phyloP scores from a whole-genome alignment of 1,140 invertebrate genomes.

The Drosophila nannoptera region DNA sequence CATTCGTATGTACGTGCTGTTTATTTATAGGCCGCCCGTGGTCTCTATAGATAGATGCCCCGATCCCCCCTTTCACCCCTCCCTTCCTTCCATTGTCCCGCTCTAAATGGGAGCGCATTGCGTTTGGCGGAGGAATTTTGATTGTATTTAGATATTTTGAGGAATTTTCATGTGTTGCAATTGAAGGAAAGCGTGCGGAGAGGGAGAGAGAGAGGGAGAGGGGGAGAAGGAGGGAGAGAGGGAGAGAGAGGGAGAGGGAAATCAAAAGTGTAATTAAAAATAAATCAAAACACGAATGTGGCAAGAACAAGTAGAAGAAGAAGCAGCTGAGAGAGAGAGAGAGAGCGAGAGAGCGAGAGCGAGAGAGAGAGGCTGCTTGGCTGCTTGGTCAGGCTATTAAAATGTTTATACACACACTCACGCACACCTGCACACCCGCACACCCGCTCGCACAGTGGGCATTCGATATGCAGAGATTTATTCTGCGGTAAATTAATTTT shows the following conservation, averaged over 20 bases:
- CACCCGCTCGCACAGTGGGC: not conserved
- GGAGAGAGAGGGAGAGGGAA: too few relatives aligned
- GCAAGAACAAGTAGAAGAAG: too few relatives aligned
- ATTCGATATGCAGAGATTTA: conserved; percentile 40
- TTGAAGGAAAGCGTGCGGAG: not conserved
- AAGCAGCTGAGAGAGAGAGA: too few relatives aligned
- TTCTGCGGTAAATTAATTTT: conserved; percentile 66
- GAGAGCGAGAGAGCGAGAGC: too few relatives aligned
- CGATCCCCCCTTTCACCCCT: not conserved
- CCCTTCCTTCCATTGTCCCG: not conserved
- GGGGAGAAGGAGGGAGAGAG: too few relatives aligned
- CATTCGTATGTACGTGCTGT: not conserved
- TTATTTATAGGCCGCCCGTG: conserved; percentile 20
- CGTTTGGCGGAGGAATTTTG: not conserved
- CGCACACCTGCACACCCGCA: too few relatives aligned
- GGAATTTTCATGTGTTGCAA: conserved; percentile 12
- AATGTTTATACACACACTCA: conserved; percentile 15
- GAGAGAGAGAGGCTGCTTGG: conserved; percentile 2
- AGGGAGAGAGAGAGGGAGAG: too few relatives aligned
- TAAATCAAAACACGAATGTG: too few relatives aligned
- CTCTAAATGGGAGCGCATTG: too few relatives aligned
- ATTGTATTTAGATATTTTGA: not conserved
- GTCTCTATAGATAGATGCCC: conserved; percentile 6
- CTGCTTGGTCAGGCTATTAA: conserved; percentile 25
- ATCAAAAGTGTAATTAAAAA: too few relatives aligned